A percentile compares a stretch with the other conserved stretches of the same genome.
These are phyloP conservation scores for Sorex araneus DNA, from an alignment of 2,113 vertebrate species.

Conservation along the genomic window DNA sequence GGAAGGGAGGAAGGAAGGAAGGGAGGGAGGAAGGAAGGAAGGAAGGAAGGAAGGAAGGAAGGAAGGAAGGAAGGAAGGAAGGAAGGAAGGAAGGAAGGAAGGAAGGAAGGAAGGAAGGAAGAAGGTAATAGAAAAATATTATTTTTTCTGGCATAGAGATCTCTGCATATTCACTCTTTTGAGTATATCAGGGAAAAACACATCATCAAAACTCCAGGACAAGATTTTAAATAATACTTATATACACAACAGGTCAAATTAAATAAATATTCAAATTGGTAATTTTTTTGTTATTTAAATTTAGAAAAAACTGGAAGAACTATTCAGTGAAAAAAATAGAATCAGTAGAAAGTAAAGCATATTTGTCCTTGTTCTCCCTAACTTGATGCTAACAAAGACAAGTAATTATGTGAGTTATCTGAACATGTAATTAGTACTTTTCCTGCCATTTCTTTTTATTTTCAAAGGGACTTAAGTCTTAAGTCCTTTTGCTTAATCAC, in stretches of 20 bases:
- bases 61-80: too few species aligned
- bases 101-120: too few species aligned
- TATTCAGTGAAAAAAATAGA: neutral
- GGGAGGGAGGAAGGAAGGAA: too few species aligned
- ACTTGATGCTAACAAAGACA: neutral
- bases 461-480: neutral
- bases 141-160: neutral
- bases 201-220: neutral
- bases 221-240: neutral
- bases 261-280: conserved; percentile 19
- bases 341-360: neutral
- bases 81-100: too few species aligned
- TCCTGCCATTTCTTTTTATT: conserved; percentile 2
- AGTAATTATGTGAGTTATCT: neutral
- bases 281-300: conserved; percentile 21
- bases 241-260: neutral
- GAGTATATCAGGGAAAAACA: neutral
- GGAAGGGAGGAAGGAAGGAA: too few species aligned
- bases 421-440: neutral
- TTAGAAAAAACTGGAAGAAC: neutral
- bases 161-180: neutral
- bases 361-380: neutral
- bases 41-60: too few species aligned
- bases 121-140: neutral
- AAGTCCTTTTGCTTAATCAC: neutral